Percentiles rank a stretch among this genome's conserved stretches.
phyloP scores from a whole-genome alignment of 2,797 vertebrate genomes.

The Oreochromis grahami region DNA sequence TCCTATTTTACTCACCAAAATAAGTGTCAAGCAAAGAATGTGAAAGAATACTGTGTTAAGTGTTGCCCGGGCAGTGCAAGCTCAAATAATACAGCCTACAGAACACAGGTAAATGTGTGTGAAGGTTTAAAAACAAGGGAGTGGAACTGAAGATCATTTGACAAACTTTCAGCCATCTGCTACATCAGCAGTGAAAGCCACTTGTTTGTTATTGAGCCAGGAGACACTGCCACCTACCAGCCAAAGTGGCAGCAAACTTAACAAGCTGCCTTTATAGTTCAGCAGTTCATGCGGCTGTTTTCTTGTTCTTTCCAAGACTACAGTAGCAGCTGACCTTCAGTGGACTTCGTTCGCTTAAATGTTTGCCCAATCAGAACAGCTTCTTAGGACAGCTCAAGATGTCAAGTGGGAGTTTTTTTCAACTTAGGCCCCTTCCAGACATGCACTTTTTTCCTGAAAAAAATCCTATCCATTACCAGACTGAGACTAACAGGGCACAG shows the following conservation, averaged over 20 bases:
- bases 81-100: slow-evolving; percentile 30
- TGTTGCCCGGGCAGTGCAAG: slow-evolving; percentile 9
- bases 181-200: neutral
- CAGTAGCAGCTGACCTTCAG: neutral
- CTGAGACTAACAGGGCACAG: neutral
- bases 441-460: neutral
- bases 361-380: neutral
- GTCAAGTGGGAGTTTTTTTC: neutral
- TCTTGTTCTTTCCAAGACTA: neutral
- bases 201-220: neutral
- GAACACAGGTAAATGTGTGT: neutral
- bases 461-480: neutral
- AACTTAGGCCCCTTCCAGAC: neutral
- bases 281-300: neutral
- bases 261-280: neutral
- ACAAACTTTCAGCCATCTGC: neutral
- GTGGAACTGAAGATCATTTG: neutral
- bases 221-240: neutral
- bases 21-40: neutral
- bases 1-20: neutral
- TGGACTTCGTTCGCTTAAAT: neutral
- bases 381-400: neutral
- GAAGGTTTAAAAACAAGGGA: neutral
- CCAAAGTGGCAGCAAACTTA: neutral
- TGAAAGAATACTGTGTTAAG: neutral